Base-by-base conservation (phyloP, 2,797 vertebrate genomes). In the Anabacerthia variegaticeps region DNA sequence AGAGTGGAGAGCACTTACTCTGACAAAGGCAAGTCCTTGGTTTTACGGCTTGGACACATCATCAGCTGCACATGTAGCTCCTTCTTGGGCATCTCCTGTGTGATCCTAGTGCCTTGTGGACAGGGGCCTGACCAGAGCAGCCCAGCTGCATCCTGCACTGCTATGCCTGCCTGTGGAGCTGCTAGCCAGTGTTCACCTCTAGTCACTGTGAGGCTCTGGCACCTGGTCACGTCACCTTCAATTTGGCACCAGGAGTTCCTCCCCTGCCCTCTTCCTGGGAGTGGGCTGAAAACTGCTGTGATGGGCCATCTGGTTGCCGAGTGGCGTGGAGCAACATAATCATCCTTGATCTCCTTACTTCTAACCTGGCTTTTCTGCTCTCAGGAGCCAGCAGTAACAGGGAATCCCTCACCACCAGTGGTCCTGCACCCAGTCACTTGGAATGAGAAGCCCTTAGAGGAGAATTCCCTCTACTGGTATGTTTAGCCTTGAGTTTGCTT, bases 41-140 rank as follows among this genome's bases (percentile, higher is more conserved):
- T 52, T 66, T 78, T 41, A 19, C 20, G 74, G n/a, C 44, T 49
- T 27, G 49, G 69, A 59, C 52, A 32, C 6, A 10, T 14, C 1
- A 2, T 32, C 86, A 86, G 39, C 73, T 90, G 56, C 61, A 62
- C 22, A 13, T 0, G 1, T n/a, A 39, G 36, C 66, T 67, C 18
- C 12, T 92, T 59, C 65, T 41, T 0, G 0, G 26, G 17, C 6
- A 2, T 28, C 28, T 88, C 6, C 9, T 89, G 34, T 28, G 48
- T 1, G 3, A 21, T 32, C 21, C 43, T n/a, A 39, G 19, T 55
- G 61, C 65, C 16, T 68, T 24, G 20, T 13, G 55, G 36, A 26
- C 24, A 26, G 27, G 49, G 14, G 24, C 66, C 66, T 59, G 77
- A 7, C 41, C 54, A 49, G 62, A 81, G 63, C 69, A 86, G 34